phyloP scores from a whole-genome alignment of 2,888 invertebrate species.

The Heteromurus nitidus region DNA sequence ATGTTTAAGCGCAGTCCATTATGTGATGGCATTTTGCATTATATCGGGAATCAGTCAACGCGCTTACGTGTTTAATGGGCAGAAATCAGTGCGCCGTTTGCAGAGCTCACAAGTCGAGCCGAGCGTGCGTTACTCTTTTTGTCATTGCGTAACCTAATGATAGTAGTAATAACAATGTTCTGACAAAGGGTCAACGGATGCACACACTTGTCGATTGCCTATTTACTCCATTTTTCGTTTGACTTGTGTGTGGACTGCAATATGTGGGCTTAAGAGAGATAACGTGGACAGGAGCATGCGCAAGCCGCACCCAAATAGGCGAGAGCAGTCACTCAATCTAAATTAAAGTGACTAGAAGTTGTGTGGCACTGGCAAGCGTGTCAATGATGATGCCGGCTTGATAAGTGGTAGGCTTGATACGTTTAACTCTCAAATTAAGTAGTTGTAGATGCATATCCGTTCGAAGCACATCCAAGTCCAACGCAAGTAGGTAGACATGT shows the following conservation, averaged over 20 bases:
- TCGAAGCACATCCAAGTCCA: not conserved
- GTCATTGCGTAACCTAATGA: slow-evolving; percentile 36
- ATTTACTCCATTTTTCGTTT: not conserved
- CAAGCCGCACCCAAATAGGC: not conserved
- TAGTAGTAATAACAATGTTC: slow-evolving; percentile 32
- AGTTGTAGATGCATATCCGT: slow-evolving; percentile 12
- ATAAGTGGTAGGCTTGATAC: not conserved
- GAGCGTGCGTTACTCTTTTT: slow-evolving; percentile 34
- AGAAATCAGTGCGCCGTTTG: slow-evolving; percentile 26
- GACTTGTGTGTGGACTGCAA: slow-evolving; percentile 3
- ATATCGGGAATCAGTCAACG: too few relatives aligned
- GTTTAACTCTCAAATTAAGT: too few relatives aligned
- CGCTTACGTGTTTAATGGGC: too few relatives aligned
- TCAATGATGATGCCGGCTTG: slow-evolving; percentile 22
- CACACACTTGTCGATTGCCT: slow-evolving; percentile 27
- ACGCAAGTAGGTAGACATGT: not conserved
- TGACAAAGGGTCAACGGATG: slow-evolving; percentile 47
- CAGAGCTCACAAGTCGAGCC: too few relatives aligned
- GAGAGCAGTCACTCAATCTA: not conserved
- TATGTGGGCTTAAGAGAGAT: not conserved
- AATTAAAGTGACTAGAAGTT: not conserved
- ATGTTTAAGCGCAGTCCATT: too few relatives aligned
- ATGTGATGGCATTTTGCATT: too few relatives aligned
- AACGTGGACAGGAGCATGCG: not conserved
- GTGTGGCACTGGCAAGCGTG: slow-evolving; percentile 7